Evolutionary conservation across 2,113 vertebrate genomes (phyloP).

Genomic region (Bettongia penicillata): DNA sequence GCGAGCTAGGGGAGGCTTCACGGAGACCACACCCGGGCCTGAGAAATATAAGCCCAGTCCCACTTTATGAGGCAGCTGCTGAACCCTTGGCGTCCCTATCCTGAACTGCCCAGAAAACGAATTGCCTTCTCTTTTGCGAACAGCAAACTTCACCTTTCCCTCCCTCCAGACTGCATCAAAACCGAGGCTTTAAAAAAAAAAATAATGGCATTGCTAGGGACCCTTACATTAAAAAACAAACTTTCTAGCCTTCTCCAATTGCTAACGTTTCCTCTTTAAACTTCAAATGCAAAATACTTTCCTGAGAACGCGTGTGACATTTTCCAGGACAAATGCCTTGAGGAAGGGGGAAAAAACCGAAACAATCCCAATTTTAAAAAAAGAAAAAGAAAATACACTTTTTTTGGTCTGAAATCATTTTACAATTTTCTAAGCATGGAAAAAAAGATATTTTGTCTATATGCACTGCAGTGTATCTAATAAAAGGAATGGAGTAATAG

Average conservation of each 20-base stretch:
- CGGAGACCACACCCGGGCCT: background rate
- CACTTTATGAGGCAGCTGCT: slow-evolving; percentile 2
- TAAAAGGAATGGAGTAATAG: slow-evolving; percentile 45
- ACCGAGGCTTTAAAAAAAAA: background rate
- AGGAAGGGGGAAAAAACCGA: slow-evolving; percentile 42
- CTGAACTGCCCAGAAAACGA: background rate
- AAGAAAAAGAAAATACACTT: slow-evolving; percentile 53
- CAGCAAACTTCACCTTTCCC: slow-evolving; percentile 31
- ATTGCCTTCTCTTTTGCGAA: background rate
- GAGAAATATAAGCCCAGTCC: background rate
- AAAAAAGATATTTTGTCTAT: slow-evolving; percentile 10
- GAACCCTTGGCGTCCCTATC: background rate
- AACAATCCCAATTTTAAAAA: slow-evolving; percentile 63
- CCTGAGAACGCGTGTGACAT: slow-evolving; percentile 46
- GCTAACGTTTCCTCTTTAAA: background rate
- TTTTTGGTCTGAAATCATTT: slow-evolving; percentile 61
- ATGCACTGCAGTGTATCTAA: slow-evolving; percentile 15
- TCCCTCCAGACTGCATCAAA: background rate
- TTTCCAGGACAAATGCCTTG: slow-evolving; percentile 55
- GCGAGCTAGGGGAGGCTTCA: background rate
- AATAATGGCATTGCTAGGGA: background rate
- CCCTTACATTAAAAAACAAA: background rate
- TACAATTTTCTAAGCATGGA: slow-evolving; percentile 59
- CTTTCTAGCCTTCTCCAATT: slow-evolving; percentile 16
- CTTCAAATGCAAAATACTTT: slow-evolving; percentile 52